Percentiles rank a stretch among this genome's conserved stretches.
Conservation (phyloP, 2,797 vertebrate species). For the Percopsis omiscomaycus region DNA sequence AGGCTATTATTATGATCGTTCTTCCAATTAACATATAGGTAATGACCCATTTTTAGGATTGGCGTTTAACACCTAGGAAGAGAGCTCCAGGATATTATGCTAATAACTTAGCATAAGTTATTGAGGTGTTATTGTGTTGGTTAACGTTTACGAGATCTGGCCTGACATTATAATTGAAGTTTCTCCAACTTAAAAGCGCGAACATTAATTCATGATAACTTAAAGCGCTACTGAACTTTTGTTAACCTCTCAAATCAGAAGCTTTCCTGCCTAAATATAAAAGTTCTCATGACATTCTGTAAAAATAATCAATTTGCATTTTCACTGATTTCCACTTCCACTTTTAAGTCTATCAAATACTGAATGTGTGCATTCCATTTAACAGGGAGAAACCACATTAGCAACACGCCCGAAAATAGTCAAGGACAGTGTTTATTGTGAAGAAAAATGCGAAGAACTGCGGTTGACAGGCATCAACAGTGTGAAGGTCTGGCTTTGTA, state of each 20-base stretch:
- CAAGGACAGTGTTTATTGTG: background rate
- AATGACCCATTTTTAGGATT: constrained; percentile 27
- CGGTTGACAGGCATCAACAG: constrained; percentile 22
- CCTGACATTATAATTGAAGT: constrained; percentile 6
- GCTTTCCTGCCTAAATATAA: too few relatives aligned
- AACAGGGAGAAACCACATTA: constrained; percentile 26
- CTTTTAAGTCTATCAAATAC: constrained; percentile 17
- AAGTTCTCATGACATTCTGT: too few relatives aligned
- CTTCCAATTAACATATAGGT: constrained; percentile 39
- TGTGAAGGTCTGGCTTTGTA: constrained; percentile 34
- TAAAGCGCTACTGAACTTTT: constrained; percentile 35
- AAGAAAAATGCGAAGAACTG: constrained; percentile 23
- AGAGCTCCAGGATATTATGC: background rate
- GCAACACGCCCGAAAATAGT: background rate
- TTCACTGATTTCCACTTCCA: background rate
- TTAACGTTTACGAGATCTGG: too few relatives aligned
- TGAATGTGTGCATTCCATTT: constrained; percentile 39
- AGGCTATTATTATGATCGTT: constrained; percentile 45
- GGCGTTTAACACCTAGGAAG: constrained; percentile 31
- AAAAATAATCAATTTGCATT: too few relatives aligned
- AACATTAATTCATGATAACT: constrained; percentile 38
- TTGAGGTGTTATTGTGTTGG: too few relatives aligned
- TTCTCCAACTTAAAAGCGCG: constrained; percentile 38
- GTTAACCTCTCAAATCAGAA: constrained; percentile 19
- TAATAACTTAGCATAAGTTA: background rate